phyloP scores from a whole-genome alignment of 2,797 vertebrate genomes.

The Tamandua tetradactyla region DNA sequence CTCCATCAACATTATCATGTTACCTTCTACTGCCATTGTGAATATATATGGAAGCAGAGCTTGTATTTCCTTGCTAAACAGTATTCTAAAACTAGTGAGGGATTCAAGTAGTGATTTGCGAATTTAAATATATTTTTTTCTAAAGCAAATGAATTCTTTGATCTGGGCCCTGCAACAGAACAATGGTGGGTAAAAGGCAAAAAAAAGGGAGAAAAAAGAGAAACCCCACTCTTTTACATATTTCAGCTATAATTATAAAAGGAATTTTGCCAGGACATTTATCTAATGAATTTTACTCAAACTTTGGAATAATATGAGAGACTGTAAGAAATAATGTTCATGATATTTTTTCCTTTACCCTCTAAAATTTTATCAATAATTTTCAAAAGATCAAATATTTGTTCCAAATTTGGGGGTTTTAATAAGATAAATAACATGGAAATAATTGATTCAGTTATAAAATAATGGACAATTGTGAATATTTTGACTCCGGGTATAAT shows the following conservation, averaged over 20 bases:
- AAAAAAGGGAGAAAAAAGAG: not conserved
- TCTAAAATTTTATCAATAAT: not conserved
- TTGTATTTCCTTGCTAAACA: not conserved
- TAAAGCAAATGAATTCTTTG: not conserved
- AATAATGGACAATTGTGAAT: slow-evolving; percentile 12
- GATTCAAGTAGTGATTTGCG: not conserved
- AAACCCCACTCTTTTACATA: not conserved
- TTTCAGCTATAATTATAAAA: not conserved
- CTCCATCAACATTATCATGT: not conserved
- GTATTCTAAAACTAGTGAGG: not conserved
- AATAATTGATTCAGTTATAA: slow-evolving; percentile 4
- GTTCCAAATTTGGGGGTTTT: not conserved
- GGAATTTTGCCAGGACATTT: not conserved
- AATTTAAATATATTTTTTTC: not conserved
- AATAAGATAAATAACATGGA: slow-evolving; percentile 23
- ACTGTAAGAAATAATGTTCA: not conserved
- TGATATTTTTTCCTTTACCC: not conserved
- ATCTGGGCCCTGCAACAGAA: not conserved
- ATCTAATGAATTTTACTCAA: not conserved
- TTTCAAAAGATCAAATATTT: not conserved
- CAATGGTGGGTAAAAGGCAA: not conserved
- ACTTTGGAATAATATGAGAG: not conserved
- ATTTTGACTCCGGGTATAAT: slow-evolving; percentile 50
- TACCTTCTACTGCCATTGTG: not conserved
- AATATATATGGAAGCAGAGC: not conserved